Base-by-base conservation (phyloP, 2,888 invertebrate genomes). In the Aleiodes testaceus region DNA sequence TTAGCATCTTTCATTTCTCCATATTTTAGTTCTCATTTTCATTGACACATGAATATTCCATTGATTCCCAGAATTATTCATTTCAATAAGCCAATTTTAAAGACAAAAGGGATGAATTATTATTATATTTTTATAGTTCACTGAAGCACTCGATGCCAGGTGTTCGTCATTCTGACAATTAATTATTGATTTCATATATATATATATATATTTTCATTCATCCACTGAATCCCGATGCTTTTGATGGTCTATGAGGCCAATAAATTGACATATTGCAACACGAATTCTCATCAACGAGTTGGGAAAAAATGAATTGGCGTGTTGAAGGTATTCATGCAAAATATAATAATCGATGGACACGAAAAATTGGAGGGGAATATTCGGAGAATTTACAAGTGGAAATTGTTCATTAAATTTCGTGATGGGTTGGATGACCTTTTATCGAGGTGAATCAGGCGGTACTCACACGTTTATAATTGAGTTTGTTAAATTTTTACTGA, bases 111-210 rank as follows among this genome's bases (percentile, higher is more conserved):
- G 36, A 59, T 9, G 22, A 36, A 36, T 36, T 7, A 36, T 36
- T 36, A 36, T 36, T 53, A 53, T 22, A 59, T 59, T 36, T 59
- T 59, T 42, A 59, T 16, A 42, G 14, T 9, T 59, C 36, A 59
- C 59, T 36, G 59, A 42, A 14, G 18, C 42, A 12, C 59, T 42
- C 36, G 16, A 59, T 42, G 18, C 42, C 36, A 14, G 22, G 14
- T 45, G 63, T 45, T 22, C 45, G 45, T 45, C 45, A 45, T n/a
- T 22, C 11, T 42, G 45, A 63, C 63, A 63, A 63, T 63, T 63
- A 63, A 63, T 63, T 45, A 45, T 63, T 44, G 45, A 63, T 63
- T 63, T 44, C 36, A 36, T 36, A 42, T 63, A 22, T 20, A 9
- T n/a, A n/a, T n/a, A n/a, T n/a, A n/a, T n/a, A n/a, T n/a, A n/a